A percentile compares a stretch with the other conserved stretches of the same genome.
phyloP scores from a whole-genome alignment of 2,113 vertebrate genomes.

The Taurulus bubalis region DNA sequence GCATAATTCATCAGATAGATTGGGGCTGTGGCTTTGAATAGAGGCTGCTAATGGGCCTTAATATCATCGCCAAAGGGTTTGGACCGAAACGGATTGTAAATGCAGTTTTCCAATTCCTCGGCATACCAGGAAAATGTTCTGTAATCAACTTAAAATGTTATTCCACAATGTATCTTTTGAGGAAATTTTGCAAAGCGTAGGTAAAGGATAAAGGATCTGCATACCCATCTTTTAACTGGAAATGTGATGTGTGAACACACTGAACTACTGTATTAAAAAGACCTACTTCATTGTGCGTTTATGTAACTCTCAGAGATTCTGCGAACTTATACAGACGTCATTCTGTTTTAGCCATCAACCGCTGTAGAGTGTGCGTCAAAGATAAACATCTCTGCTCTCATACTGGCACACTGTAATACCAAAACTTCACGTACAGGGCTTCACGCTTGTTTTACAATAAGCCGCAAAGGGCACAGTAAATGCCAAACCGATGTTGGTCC shows the following conservation, averaged over 20 bases:
- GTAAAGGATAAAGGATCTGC: not conserved
- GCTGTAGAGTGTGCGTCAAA: not conserved
- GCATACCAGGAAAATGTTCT: constrained; percentile 32
- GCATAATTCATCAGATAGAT: constrained; percentile 83
- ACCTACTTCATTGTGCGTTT: not conserved
- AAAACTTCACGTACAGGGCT: not conserved
- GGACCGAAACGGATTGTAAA: constrained; percentile 48
- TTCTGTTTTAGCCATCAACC: not conserved
- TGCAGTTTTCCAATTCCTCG: constrained; percentile 22
- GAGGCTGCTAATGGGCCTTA: constrained; percentile 77
- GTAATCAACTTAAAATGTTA: constrained; percentile 40
- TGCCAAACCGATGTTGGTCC: not conserved
- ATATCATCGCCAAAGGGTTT: constrained; percentile 62
- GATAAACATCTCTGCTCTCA: not conserved
- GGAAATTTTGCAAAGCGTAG: not conserved
- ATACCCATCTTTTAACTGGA: not conserved
- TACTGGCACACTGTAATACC: not conserved
- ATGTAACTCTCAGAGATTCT: not conserved
- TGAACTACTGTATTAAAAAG: constrained; percentile 7
- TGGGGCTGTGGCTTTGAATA: constrained; percentile 76
- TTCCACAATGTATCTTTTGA: not conserved
- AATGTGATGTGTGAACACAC: constrained; percentile 20
- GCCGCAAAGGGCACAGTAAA: not conserved
- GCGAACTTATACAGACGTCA: not conserved
- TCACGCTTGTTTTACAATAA: not conserved